These are phyloP conservation scores for Drosophila albomicans DNA, from an alignment of 1,140 invertebrate genomes.

Conservation along the genomic window DNA sequence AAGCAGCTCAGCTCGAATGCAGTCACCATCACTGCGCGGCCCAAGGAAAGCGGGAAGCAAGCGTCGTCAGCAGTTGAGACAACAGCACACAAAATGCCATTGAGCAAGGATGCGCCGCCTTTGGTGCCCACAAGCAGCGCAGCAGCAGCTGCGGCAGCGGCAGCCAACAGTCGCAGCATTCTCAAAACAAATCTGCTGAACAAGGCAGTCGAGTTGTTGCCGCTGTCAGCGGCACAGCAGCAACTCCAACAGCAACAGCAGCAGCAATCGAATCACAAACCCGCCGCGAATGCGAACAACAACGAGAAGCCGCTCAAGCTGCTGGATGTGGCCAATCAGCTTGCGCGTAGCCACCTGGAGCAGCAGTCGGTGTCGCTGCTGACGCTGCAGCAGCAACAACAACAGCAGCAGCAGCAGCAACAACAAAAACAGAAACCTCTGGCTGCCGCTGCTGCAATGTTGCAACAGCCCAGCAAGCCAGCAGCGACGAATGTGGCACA, in stretches of 20 bases:
- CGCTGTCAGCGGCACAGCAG: constrained; percentile 40
- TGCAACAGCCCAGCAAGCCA: constrained; percentile 21
- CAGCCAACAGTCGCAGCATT: constrained; percentile 73
- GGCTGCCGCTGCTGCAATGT: neutral
- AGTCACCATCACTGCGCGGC: constrained; percentile 77
- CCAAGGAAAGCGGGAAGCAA: constrained; percentile 59
- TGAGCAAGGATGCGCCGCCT: constrained; percentile 58
- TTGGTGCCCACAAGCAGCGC: constrained; percentile 41
- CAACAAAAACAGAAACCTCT: constrained; percentile 18
- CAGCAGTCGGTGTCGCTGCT: constrained; percentile 11
- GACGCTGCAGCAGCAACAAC: constrained; percentile 32
- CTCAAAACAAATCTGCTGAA: constrained; percentile 75
- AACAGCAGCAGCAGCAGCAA: constrained; percentile 26
- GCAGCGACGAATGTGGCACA: constrained; percentile 40
- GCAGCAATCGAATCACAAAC: constrained; percentile 13
- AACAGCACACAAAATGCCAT: neutral
- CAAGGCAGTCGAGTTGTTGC: constrained; percentile 77
- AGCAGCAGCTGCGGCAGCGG: neutral
- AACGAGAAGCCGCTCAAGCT: constrained; percentile 61
- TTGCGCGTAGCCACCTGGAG: constrained; percentile 40
- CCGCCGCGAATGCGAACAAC: constrained; percentile 14
- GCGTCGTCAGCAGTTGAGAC: neutral
- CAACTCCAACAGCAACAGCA: constrained; percentile 11
- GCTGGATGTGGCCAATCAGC: constrained; percentile 66
- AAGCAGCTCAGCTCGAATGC: constrained; percentile 81